A percentile compares a stretch with the other conserved stretches of the same genome.
Conservation (phyloP, 2,797 vertebrate species). For the Gephyroberyx darwinii region DNA sequence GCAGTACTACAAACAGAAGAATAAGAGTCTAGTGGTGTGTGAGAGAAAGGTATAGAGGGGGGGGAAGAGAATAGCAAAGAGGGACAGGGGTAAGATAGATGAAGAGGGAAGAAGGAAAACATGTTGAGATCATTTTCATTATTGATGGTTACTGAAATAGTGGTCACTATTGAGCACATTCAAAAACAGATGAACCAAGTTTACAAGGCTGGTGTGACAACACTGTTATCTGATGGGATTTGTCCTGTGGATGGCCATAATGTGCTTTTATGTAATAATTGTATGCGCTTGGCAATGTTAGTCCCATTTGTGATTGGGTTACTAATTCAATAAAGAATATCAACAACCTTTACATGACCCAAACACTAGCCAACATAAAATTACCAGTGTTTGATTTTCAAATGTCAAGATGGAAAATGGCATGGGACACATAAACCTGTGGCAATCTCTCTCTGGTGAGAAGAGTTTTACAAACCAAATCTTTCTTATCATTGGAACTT, state of each 20-base stretch:
- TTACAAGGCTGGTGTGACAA: conserved; percentile 5
- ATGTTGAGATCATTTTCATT: conserved; percentile 66
- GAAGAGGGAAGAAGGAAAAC: conserved; percentile 66
- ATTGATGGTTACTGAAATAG: conserved; percentile 46
- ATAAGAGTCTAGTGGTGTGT: conserved; percentile 65
- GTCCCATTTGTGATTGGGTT: neutral
- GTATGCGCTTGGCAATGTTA: neutral
- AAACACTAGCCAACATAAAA: conserved; percentile 6
- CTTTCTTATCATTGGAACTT: conserved; percentile 15
- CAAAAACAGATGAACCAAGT: conserved; percentile 14
- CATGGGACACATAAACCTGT: neutral
- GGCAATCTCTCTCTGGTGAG: neutral
- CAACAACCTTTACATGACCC: conserved; percentile 8
- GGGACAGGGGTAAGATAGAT: conserved; percentile 53
- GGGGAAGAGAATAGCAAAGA: conserved; percentile 39
- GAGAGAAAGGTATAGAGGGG: conserved; percentile 48
- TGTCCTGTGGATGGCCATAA: neutral
- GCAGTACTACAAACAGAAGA: conserved; percentile 77
- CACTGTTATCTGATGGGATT: neutral
- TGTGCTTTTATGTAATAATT: neutral
- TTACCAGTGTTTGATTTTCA: neutral
- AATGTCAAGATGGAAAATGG: conserved; percentile 3
- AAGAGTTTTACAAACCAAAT: conserved; percentile 34
- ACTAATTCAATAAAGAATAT: conserved; percentile 7
- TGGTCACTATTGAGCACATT: conserved; percentile 28